phyloP scores from a whole-genome alignment of 2,113 vertebrate species.

The Labrus mixtus region DNA sequence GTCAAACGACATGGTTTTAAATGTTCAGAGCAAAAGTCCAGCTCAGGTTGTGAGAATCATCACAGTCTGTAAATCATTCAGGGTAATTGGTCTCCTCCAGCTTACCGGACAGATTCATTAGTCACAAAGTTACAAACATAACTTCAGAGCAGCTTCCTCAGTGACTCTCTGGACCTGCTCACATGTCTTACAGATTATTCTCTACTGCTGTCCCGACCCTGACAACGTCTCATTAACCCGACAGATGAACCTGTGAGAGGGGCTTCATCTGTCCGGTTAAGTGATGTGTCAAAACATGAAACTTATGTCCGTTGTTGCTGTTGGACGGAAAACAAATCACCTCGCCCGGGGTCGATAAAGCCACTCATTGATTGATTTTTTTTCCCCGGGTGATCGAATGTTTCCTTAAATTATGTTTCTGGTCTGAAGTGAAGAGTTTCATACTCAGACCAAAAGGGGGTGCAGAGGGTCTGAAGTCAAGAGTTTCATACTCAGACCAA shows the following conservation, averaged over 20 bases:
- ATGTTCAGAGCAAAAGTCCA: background rate
- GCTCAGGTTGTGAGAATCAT: background rate
- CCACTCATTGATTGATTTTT: background rate
- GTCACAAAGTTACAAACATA: background rate
- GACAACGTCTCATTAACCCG: conserved; percentile 13
- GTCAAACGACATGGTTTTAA: too few relatives aligned
- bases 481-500: too few relatives aligned
- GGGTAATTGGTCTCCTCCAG: conserved; percentile 1
- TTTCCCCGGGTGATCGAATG: background rate
- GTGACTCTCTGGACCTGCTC: background rate
- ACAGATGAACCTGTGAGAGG: background rate
- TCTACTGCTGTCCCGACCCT: background rate
- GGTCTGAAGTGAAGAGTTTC: too few relatives aligned
- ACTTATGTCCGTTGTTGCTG: background rate
- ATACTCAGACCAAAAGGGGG: too few relatives aligned
- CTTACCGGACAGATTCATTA: background rate
- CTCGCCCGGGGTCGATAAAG: background rate
- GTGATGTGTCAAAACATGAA: background rate
- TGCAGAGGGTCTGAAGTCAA: too few relatives aligned
- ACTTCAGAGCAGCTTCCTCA: background rate
- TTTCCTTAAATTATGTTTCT: background rate
- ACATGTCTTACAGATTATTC: background rate
- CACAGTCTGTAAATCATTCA: conserved; percentile 9
- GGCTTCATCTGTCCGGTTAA: conserved; percentile 1
- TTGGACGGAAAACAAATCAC: background rate